Evolutionary conservation across 2,113 vertebrate species (phyloP), one percentile per base, ranked within the genome.

Genomic region (Apteryx owenii): DNA sequence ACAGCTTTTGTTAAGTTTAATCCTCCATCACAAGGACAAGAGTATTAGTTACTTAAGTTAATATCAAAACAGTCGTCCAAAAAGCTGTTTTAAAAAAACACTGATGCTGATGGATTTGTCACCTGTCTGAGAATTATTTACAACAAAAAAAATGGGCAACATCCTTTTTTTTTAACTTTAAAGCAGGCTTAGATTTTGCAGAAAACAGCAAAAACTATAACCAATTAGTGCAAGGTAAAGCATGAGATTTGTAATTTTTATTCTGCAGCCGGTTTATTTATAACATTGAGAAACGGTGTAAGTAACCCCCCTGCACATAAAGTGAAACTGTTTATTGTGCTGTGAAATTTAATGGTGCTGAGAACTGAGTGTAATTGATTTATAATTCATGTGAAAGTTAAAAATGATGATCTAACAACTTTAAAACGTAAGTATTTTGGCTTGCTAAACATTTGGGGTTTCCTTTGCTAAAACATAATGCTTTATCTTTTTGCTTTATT

Each of bases 401-500:
- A 97, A 97, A 96, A 91, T 38, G 7, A 89, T 92, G 82, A 92
- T 89, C 50, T 53, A 66, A 93, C 73, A 88, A 50, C 56, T 89
- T 83, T 25, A 40, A 89, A 89, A 66, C 73, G 1, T 26, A 69
- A 89, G n/a, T 54, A 40, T 38, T 92, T 88, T 80, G 65, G 16
- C 60, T 85, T 51, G 38, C 62, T 85, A 29, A 73, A 93, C 71
- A 8, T 65, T 90, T 38, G 46, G 71, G 28, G 33, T 56, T 87
- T 73, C 85, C 75, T 88, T 70, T 50, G 51, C 0, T 61, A 79
- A 72, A 28, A 38, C 0, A 0, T 58, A 53, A 28, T 46, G 62
- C 70, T 97, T 95, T 92, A 48, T 95, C 88, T 48, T 91, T 97
- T 90, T 94, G 81, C 77, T 93, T 96, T 96, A 96, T 97, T 80